Evolutionary conservation across 2,888 invertebrate species (phyloP).

Genomic region (Sturmia bella): DNA sequence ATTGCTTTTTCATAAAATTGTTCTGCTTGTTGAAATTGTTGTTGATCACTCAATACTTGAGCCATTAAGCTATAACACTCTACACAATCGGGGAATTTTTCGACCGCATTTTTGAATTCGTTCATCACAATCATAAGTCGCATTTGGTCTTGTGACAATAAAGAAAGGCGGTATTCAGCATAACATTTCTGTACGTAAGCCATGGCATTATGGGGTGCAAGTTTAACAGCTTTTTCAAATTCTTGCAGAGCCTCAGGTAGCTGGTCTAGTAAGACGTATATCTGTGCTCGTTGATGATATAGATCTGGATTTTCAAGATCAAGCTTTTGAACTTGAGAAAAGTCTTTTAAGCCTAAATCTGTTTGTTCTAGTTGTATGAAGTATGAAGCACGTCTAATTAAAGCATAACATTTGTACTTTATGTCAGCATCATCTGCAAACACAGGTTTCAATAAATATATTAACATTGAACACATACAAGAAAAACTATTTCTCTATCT

Average conservation of each 20-base stretch:
- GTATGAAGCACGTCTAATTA: conserved; percentile 93
- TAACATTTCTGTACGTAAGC: conserved; percentile 95
- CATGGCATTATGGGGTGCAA: conserved; percentile 92
- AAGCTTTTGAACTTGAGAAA: conserved; percentile 88
- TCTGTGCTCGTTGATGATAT: conserved; percentile 95
- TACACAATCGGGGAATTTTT: conserved; percentile 91
- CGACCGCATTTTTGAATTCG: conserved; percentile 89
- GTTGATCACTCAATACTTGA: conserved; percentile 93
- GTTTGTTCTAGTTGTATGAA: conserved; percentile 90
- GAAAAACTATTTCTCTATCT: not conserved
- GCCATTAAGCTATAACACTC: conserved; percentile 95
- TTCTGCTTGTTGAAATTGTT: conserved; percentile 92
- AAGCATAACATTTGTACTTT: conserved; percentile 90
- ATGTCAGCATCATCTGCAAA: conserved; percentile 82
- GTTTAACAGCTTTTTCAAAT: conserved; percentile 90
- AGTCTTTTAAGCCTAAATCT: conserved; percentile 89
- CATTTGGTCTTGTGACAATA: conserved; percentile 84
- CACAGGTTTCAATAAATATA: not conserved
- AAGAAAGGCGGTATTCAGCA: conserved; percentile 90
- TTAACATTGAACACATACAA: not conserved
- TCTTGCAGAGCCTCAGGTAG: conserved; percentile 91
- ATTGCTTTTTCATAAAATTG: conserved; percentile 90
- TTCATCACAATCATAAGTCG: conserved; percentile 86
- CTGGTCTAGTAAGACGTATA: conserved; percentile 90
- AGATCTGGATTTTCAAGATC: conserved; percentile 93